A percentile compares a stretch with the other conserved stretches of the same genome.
Conservation (phyloP, 92 coral and sea anemone genomes). For the Porites rus region DNA sequence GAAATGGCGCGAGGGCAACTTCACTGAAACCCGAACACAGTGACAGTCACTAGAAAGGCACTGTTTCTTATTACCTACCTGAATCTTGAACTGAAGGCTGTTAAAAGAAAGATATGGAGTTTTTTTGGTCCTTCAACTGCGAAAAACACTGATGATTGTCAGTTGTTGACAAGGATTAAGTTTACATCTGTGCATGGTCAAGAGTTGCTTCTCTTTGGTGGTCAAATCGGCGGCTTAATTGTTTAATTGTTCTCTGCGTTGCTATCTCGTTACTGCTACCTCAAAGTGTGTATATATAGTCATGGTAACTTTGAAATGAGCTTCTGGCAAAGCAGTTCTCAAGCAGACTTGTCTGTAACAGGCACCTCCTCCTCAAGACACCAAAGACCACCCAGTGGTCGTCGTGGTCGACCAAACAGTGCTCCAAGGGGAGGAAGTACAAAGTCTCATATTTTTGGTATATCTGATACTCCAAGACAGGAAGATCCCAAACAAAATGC, state of each 20-base stretch:
- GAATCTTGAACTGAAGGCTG: neutral
- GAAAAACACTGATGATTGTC: no score
- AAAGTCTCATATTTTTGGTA: slow-evolving; percentile 90
- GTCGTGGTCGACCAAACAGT: slow-evolving; percentile 69
- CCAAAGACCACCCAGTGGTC: slow-evolving; percentile 90
- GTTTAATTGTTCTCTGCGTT: neutral
- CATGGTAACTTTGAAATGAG: slow-evolving; percentile 22
- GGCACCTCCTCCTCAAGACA: slow-evolving; percentile 88
- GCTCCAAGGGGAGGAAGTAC: slow-evolving; percentile 75
- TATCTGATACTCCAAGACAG: slow-evolving; percentile 72
- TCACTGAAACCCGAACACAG: no score
- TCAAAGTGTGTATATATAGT: neutral
- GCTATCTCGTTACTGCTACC: neutral
- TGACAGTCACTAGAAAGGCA: neutral
- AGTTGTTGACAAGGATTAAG: neutral
- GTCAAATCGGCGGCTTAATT: neutral
- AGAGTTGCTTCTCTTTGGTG: no score
- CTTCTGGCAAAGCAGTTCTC: slow-evolving; percentile 45
- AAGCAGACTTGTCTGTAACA: slow-evolving; percentile 85
- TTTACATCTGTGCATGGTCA: no score
- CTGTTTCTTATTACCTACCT: neutral
- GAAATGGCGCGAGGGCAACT: neutral
- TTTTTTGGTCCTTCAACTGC: neutral
- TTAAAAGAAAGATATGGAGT: neutral
- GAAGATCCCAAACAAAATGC: slow-evolving; percentile 7